Percentiles rank a stretch among this genome's conserved stretches.
phyloP scores from a whole-genome alignment of 2,113 vertebrate genomes.

The Marmota monax region DNA sequence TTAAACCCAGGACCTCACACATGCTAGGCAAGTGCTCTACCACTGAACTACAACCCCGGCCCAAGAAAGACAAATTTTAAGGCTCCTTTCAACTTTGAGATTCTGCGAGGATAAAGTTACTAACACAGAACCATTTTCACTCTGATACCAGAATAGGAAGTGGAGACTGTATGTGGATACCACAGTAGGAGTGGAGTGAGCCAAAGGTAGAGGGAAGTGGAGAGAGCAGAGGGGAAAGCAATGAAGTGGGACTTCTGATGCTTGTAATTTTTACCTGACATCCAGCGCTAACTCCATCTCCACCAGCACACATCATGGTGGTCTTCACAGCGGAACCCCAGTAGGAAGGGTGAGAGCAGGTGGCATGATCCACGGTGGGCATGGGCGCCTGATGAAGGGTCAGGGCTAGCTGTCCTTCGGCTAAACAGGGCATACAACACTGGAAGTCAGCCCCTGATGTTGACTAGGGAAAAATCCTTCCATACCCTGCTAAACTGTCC shows the following conservation, averaged over 20 bases:
- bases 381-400: conserved; percentile 93
- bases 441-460: neutral
- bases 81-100: neutral
- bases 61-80: neutral
- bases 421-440: conserved; percentile 76
- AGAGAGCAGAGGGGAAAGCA: neutral
- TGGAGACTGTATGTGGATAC: neutral
- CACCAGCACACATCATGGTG: conserved; percentile 95
- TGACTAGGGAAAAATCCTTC: neutral
- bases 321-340: conserved; percentile 93
- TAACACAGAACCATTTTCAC: conserved; percentile 17
- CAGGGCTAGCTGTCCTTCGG: conserved; percentile 90
- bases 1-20: no score
- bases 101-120: neutral
- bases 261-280: conserved; percentile 88
- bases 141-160: neutral
- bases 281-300: conserved; percentile 86
- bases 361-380: conserved; percentile 88
- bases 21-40: no score
- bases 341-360: conserved; percentile 90
- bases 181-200: neutral
- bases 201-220: neutral
- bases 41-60: no score
- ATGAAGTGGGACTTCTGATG: neutral
- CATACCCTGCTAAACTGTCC: neutral